Percentiles rank a stretch among this genome's conserved stretches.
These are phyloP conservation scores for Drosophila seclusa DNA, from an alignment of 2,888 invertebrate genomes.

Conservation along the genomic window DNA sequence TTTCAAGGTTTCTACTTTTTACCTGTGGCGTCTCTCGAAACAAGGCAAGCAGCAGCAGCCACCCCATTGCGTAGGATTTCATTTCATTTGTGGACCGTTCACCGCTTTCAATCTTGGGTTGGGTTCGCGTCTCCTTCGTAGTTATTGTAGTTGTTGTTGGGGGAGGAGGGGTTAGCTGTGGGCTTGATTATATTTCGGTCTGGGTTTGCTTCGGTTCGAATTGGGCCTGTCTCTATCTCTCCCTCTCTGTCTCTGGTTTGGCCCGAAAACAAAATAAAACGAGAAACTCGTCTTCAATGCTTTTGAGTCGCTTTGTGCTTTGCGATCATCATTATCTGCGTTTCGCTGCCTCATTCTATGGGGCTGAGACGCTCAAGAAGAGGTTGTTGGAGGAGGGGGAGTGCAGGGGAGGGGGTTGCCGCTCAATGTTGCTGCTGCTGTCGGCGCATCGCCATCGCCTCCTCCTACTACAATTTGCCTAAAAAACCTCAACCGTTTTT, in stretches of 20 bases:
- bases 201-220: constrained; percentile 35
- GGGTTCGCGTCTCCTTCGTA: constrained; percentile 33
- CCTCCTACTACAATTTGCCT: constrained; percentile 81
- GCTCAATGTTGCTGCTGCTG: constrained; percentile 29
- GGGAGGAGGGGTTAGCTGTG: constrained; percentile 43
- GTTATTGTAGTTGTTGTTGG: constrained; percentile 1
- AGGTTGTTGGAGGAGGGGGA: too few relatives aligned
- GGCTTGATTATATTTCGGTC: constrained; percentile 58
- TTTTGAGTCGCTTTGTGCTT: constrained; percentile 65
- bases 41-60: constrained; percentile 47
- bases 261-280: constrained; percentile 59
- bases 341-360: constrained; percentile 80
- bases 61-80: constrained; percentile 81
- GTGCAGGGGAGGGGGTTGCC: neutral
- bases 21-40: constrained; percentile 72
- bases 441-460: constrained; percentile 64
- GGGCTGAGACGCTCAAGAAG: constrained; percentile 20
- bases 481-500: constrained; percentile 77
- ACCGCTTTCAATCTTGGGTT: constrained; percentile 58
- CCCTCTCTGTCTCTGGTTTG: constrained; percentile 35
- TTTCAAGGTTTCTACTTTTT: constrained; percentile 78
- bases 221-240: constrained; percentile 48
- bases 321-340: constrained; percentile 81
- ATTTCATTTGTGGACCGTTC: constrained; percentile 64
- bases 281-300: constrained; percentile 67